Percentiles rank a stretch among this genome's conserved stretches.
Conservation (phyloP, 2,113 vertebrate genomes). For the Astur gentilis region DNA sequence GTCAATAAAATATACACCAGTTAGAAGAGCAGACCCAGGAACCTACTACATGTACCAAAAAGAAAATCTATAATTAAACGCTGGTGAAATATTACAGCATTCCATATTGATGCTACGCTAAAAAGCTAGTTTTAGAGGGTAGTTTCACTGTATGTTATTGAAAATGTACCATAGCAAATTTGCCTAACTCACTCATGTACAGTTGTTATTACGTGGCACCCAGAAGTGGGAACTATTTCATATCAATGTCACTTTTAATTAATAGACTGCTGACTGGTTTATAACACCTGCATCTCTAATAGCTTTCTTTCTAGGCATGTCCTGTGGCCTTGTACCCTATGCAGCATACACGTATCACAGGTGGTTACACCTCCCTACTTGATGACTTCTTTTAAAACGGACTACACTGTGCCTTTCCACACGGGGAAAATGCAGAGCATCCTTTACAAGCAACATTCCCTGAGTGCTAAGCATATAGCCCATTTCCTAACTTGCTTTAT, state of each 20-base stretch:
- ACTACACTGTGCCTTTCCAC: not conserved
- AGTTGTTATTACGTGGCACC: not conserved
- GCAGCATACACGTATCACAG: not conserved
- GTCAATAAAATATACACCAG: not conserved
- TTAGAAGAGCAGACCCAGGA: not conserved
- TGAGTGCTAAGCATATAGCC: not conserved
- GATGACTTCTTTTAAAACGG: not conserved
- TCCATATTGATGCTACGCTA: not conserved
- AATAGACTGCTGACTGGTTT: not conserved
- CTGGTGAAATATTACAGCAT: not conserved
- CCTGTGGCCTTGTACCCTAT: not conserved
- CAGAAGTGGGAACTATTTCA: not conserved
- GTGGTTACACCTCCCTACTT: not conserved
- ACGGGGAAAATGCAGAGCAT: not conserved
- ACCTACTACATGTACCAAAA: not conserved
- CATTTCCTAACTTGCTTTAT: not conserved
- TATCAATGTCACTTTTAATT: not conserved
- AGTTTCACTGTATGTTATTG: not conserved
- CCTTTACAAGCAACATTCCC: not conserved
- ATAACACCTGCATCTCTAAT: not conserved
- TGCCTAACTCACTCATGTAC: not conserved
- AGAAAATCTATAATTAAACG: not conserved
- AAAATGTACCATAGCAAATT: not conserved
- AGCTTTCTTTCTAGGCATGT: not conserved
- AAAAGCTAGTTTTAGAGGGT: not conserved